phyloP scores from a whole-genome alignment of 2,113 vertebrate species.

The Leptodactylus fuscus region DNA sequence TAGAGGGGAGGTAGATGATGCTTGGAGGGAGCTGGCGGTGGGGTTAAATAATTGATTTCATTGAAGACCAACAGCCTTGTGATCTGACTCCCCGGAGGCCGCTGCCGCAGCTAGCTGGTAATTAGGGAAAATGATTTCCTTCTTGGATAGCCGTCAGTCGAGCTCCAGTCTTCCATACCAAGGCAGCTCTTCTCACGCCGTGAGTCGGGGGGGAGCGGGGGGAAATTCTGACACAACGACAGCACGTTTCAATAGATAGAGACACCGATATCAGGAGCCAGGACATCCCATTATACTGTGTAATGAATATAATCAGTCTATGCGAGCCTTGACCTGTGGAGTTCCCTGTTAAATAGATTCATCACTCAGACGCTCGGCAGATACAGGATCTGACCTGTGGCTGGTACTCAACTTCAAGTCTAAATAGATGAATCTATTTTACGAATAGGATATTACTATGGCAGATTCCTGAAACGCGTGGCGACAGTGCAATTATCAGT shows the following conservation, averaged over 20 bases:
- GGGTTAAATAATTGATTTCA: constrained; percentile 61
- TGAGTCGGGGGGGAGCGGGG: neutral
- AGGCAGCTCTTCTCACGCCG: neutral
- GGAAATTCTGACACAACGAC: constrained; percentile 23
- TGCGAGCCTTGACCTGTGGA: constrained; percentile 3
- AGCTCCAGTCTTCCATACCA: constrained; percentile 43
- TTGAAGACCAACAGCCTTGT: constrained; percentile 57
- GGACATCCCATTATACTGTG: constrained; percentile 43
- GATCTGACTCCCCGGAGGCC: constrained; percentile 57
- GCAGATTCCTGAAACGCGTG: neutral
- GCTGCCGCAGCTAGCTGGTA: constrained; percentile 42
- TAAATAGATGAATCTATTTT: constrained; percentile 4
- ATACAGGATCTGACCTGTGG: constrained; percentile 1
- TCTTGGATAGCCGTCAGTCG: constrained; percentile 34
- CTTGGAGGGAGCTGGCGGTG: constrained; percentile 45
- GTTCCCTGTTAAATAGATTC: constrained; percentile 25
- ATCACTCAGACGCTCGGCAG: neutral
- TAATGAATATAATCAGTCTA: constrained; percentile 34
- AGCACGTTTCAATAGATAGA: constrained; percentile 28
- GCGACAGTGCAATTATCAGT: neutral
- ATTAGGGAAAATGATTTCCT: constrained; percentile 57
- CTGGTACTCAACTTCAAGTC: neutral
- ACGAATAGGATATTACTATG: neutral
- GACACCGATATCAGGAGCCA: constrained; percentile 29
- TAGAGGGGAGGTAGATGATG: constrained; percentile 51